Base-by-base conservation (phyloP, 1,140 invertebrate genomes). In the Triops cancriformis region DNA sequence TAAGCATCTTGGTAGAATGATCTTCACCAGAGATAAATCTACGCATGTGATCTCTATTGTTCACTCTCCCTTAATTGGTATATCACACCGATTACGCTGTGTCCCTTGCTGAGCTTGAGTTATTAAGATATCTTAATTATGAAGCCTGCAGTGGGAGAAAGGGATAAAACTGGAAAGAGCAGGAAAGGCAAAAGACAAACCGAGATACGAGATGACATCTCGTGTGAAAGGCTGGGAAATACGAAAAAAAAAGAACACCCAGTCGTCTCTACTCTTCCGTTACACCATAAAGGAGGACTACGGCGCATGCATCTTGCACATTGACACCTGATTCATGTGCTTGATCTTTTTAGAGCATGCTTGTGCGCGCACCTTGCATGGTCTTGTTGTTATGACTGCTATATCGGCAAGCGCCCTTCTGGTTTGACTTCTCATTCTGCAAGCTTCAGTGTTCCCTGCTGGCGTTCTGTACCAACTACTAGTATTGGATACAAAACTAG, bases 291-390 rank as follows among this genome's bases (percentile, higher is more conserved):
- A 37, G 51, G 51, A 64, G 51, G 51, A 64, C 51, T 18, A 64
- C 18, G 18, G 51, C 51, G 51, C 51, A 64, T 18, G n/a, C 51
- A 64, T 64, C n/a, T 64, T 64, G 51, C 14, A 18, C 51, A 64
- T 64, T n/a, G 51, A 64, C 51, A 64, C 51, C 51, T 64, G 51
- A 23, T 64, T 64, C 51, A 64, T 64, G 51, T 64, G 51, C 51
- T 64, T 64, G 51, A 64, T 64, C 51, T 64, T 64, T 64, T 23
- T 64, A 23, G 51, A 64, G n/a, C 51, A 64, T 64, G 51, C 51
- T 64, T 64, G 51, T 64, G 51, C 51, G 51, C 51, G 23, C 51
- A 64, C 51, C 51, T 64, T 64, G 51, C 51, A 5, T 64, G 45
- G 45, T 23, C 14, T 64, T 64, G 45, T 64, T 64, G 51, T 64